Percentiles rank a stretch among this genome's conserved stretches.
Evolutionary conservation across 2,113 vertebrate genomes (phyloP).

Genomic region (Ophthalmolycus amberensis): DNA sequence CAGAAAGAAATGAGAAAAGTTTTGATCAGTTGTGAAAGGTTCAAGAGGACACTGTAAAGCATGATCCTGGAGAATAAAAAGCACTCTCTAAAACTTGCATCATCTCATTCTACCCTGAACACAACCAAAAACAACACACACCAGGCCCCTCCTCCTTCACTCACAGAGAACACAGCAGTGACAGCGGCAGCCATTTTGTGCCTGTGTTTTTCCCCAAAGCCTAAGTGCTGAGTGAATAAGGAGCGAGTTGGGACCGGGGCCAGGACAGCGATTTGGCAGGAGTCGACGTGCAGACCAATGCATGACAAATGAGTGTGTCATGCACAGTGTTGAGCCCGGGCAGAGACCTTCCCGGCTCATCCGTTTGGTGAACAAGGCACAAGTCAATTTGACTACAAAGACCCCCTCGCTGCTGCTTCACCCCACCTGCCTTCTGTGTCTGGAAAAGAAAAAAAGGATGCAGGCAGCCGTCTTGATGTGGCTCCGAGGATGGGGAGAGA

Average conservation of each 20-base stretch:
- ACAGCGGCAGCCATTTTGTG: constrained; percentile 75
- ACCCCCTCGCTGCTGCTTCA: constrained; percentile 21
- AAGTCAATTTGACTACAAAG: constrained; percentile 73
- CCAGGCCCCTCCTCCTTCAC: background rate
- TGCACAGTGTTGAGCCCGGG: constrained; percentile 52
- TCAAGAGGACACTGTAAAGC: background rate
- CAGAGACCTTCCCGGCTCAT: constrained; percentile 56
- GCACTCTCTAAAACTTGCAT: background rate
- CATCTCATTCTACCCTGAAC: background rate
- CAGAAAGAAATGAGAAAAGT: background rate
- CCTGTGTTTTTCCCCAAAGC: constrained; percentile 36
- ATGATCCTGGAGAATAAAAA: background rate
- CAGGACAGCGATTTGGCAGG: constrained; percentile 72
- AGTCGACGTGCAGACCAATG: constrained; percentile 44
- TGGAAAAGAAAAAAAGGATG: constrained; percentile 10
- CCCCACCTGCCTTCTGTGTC: background rate
- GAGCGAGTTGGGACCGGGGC: constrained; percentile 62
- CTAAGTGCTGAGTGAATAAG: constrained; percentile 56
- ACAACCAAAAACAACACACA: background rate
- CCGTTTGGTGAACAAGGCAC: constrained; percentile 63
- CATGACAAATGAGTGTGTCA: constrained; percentile 78
- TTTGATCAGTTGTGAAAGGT: background rate
- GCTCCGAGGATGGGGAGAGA: constrained; percentile 14
- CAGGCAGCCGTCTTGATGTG: constrained; percentile 39
- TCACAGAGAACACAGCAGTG: constrained; percentile 33